Evolutionary conservation across 2,113 vertebrate species (phyloP).

Genomic region (Ciconia stormi): DNA sequence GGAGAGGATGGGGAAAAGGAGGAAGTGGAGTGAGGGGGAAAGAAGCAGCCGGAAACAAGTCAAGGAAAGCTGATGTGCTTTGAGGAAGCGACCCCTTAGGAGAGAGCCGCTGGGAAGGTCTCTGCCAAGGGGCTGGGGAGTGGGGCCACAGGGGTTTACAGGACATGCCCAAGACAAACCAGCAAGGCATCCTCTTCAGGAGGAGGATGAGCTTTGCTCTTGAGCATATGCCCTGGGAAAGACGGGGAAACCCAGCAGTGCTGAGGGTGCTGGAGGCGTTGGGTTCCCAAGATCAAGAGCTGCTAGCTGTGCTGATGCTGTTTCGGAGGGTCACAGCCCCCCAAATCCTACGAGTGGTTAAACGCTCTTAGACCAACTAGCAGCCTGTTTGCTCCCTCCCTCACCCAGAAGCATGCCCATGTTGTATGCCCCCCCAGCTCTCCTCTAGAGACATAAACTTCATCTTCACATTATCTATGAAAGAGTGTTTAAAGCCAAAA

Average conservation of each 20-base stretch:
- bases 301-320: neutral
- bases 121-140: neutral
- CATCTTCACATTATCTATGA: neutral
- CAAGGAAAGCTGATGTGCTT: neutral
- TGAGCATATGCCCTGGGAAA: neutral
- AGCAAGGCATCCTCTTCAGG: neutral
- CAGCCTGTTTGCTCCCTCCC: neutral
- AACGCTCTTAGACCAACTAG: neutral
- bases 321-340: neutral
- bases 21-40: neutral
- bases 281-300: neutral
- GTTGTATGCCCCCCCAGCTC: neutral
- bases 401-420: neutral
- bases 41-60: neutral
- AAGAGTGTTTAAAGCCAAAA: conserved; percentile 36
- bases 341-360: neutral
- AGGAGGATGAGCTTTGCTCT: neutral
- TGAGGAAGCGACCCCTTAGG: neutral
- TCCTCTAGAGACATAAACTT: conserved; percentile 4
- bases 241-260: neutral
- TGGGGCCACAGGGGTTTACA: neutral
- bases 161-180: accelerated
- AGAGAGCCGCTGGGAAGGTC: neutral
- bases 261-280: conserved; percentile 42
- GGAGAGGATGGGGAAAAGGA: neutral